Base-by-base conservation (phyloP, 2,113 vertebrate genomes). In the Crotalus horridus region DNA sequence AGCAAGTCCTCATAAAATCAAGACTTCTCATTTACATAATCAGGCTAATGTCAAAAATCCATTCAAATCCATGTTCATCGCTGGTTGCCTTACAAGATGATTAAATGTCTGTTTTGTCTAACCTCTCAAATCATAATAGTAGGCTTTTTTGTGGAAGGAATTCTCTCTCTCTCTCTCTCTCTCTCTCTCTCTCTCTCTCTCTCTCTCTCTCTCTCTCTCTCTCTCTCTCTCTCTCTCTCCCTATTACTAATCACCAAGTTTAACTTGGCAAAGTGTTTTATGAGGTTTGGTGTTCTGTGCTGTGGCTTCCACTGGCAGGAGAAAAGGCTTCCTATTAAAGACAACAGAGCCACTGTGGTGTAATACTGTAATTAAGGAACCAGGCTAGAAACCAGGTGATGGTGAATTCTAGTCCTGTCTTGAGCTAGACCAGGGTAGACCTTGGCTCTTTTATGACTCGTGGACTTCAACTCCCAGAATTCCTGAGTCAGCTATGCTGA, bases 11-110 rank as follows among this genome's bases (percentile, higher is more conserved):
- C 69, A 59, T 51, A 89, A 85, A 90, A 59, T 90, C 88, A 90
- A 90, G 56, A 90, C 85, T 51, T 23, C 87, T 85, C 88, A 85
- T 55, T 93, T 59, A 61, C 56, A 85, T 9, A 89, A 89, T 51
- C 24, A 85, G 88, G 58, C 88, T 85, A 92, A 92, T 89, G 53
- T 92, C 6, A 24, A 85, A 93, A 93, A 93, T 61, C 88, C 88
- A 86, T 85, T 86, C 92, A 61, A 74, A 90, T 90, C 88, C 88
- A 39, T 93, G 85, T 93, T 89, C 92, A 86, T 86, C 53, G 33
- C 69, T 81, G 69, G 54, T 61, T 61, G 81, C 92, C 88, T 93
- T 90, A 12, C 92, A 90, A 90, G 59, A 48, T 86, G 88, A 93
- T 93, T 93, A 90, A 90, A 59, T 81, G 33, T 17, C 23, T 85